Conservation (phyloP, 2,888 invertebrate species). For the Chesias legatella region DNA sequence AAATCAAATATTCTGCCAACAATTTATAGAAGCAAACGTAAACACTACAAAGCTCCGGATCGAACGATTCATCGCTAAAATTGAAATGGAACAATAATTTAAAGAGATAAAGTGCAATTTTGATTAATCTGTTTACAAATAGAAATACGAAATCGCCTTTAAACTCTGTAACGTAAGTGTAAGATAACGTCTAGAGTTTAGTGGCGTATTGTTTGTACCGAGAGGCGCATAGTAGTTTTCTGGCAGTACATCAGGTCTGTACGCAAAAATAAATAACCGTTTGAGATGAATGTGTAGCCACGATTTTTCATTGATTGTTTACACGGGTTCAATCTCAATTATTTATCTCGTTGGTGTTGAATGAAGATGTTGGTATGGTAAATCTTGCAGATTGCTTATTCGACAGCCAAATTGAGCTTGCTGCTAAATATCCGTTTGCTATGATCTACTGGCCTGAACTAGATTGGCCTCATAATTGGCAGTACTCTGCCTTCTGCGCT, state of each 20-base stretch:
- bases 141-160: not conserved
- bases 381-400: too few species aligned
- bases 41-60: too few species aligned
- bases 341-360: constrained; percentile 6
- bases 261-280: constrained; percentile 6
- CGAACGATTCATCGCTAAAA: not conserved
- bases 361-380: constrained; percentile 7
- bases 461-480: too few species aligned
- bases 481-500: too few species aligned
- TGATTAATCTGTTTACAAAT: not conserved
- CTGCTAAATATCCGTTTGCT: too few species aligned
- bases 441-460: too few species aligned
- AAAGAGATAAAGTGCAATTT: not conserved
- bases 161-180: not conserved
- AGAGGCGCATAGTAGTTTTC: too few species aligned
- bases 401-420: too few species aligned
- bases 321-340: not conserved
- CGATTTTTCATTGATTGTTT: constrained; percentile 14
- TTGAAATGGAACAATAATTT: not conserved
- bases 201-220: not conserved
- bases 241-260: constrained; percentile 12
- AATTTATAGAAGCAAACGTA: too few species aligned
- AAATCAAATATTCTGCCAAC: too few species aligned
- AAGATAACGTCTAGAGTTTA: constrained; percentile 1
- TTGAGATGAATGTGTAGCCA: constrained; percentile 1